A percentile compares a stretch with the other conserved stretches of the same genome.
These are phyloP conservation scores for Drosophila repletoides DNA, from an alignment of 1,140 invertebrate genomes.

Conservation along the genomic window DNA sequence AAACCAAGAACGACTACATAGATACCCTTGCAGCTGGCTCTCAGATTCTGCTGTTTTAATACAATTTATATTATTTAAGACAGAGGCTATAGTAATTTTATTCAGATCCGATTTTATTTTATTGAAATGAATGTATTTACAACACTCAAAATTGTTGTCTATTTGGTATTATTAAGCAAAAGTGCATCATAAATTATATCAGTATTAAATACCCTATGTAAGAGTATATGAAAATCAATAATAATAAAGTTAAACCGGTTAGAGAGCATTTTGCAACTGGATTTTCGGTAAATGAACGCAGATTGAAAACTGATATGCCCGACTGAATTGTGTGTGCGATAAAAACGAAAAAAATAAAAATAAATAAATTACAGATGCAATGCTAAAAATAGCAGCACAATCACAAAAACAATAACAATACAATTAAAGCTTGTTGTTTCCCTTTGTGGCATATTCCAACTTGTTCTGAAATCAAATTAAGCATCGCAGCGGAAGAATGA, in stretches of 20 bases:
- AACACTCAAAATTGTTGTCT: no score
- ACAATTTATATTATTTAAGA: no score
- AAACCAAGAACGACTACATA: no score
- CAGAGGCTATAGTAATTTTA: no score
- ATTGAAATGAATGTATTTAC: no score
- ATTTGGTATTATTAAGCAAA: no score
- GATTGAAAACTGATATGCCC: conserved; percentile 10
- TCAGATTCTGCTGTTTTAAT: no score
- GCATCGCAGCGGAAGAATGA: conserved; percentile 8
- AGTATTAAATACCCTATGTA: background rate
- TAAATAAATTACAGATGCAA: conserved; percentile 27
- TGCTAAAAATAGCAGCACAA: conserved; percentile 34
- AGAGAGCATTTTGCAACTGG: conserved; percentile 9
- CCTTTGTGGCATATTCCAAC: background rate
- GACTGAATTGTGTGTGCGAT: background rate
- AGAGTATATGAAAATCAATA: background rate
- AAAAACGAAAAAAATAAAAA: conserved; percentile 25
- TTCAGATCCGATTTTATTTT: no score
- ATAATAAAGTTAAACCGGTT: conserved; percentile 15
- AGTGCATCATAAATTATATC: no score
- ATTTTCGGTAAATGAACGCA: conserved; percentile 5
- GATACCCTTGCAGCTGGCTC: no score
- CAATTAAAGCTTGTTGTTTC: conserved; percentile 39
- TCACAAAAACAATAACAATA: conserved; percentile 40
- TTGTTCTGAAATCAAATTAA: conserved; percentile 38